Conservation (phyloP, 2,888 invertebrate genomes). For the Hipparchia semele region DNA sequence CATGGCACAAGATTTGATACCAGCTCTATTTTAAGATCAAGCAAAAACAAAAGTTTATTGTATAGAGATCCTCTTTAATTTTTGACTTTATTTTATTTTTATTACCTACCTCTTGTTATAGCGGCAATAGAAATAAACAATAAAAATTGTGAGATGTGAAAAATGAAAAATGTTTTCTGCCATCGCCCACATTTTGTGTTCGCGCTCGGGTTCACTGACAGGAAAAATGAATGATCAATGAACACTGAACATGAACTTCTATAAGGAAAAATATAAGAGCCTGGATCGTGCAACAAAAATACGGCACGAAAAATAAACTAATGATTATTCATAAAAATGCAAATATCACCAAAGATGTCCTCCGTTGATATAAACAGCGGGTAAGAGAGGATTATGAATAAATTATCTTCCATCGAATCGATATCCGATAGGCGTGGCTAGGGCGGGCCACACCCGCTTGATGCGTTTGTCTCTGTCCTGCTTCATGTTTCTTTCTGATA, state of each 20-base stretch:
- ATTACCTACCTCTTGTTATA: too few relatives aligned
- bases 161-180: too few relatives aligned
- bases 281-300: not conserved
- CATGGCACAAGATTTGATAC: too few relatives aligned
- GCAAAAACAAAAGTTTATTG: too few relatives aligned
- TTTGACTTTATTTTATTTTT: too few relatives aligned
- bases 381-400: conserved; percentile 74
- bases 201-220: too few relatives aligned
- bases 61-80: too few relatives aligned
- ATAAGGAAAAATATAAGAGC: not conserved
- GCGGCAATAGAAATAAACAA: too few relatives aligned
- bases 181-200: too few relatives aligned
- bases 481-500: conserved; percentile 19
- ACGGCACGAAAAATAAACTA: conserved; percentile 15
- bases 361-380: conserved; percentile 45
- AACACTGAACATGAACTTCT: not conserved
- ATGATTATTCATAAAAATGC: conserved; percentile 35
- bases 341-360: conserved; percentile 31
- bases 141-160: too few relatives aligned
- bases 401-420: conserved; percentile 66
- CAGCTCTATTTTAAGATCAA: too few relatives aligned
- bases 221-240: too few relatives aligned
- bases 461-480: conserved; percentile 42
- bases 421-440: conserved; percentile 67
- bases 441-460: conserved; percentile 49